These are phyloP conservation scores for Recurvirostra avosetta DNA, from an alignment of 2,113 vertebrate species.

Conservation along the genomic window DNA sequence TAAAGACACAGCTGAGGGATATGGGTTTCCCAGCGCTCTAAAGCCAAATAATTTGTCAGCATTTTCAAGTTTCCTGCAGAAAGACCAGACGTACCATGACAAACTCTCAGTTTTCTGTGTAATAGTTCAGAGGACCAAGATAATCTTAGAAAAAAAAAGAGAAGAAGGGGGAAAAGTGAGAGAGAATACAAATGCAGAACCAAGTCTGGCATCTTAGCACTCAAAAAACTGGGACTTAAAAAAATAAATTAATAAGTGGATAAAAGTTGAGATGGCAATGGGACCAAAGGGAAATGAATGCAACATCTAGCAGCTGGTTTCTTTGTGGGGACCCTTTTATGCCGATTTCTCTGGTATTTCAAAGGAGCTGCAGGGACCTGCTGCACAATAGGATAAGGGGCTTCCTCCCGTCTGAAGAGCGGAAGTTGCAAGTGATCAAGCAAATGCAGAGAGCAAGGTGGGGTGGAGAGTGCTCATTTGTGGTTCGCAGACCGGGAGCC, in stretches of 20 bases:
- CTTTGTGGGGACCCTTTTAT: not conserved
- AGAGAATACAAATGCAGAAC: not conserved
- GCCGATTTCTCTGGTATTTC: not conserved
- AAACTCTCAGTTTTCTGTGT: not conserved
- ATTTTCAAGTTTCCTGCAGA: not conserved
- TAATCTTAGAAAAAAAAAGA: not conserved
- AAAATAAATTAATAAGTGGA: not conserved
- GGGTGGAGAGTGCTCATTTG: not conserved
- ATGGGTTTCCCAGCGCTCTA: not conserved
- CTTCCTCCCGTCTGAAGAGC: not conserved
- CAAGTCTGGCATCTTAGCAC: not conserved
- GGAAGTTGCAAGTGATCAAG: not conserved
- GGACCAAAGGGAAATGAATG: not conserved
- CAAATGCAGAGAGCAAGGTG: not conserved
- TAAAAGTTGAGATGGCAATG: not conserved
- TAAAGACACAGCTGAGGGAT: not conserved
- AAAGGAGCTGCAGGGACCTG: not conserved
- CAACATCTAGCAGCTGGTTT: not conserved
- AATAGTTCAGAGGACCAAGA: not conserved
- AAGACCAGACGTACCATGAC: not conserved
- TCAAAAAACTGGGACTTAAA: not conserved
- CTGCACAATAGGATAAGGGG: not conserved
- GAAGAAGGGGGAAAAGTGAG: not conserved
- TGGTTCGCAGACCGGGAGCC: not conserved
- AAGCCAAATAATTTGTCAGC: not conserved